These are phyloP conservation scores for Enteromius anoplus DNA, from an alignment of 2,797 vertebrate species.

Conservation along the genomic window DNA sequence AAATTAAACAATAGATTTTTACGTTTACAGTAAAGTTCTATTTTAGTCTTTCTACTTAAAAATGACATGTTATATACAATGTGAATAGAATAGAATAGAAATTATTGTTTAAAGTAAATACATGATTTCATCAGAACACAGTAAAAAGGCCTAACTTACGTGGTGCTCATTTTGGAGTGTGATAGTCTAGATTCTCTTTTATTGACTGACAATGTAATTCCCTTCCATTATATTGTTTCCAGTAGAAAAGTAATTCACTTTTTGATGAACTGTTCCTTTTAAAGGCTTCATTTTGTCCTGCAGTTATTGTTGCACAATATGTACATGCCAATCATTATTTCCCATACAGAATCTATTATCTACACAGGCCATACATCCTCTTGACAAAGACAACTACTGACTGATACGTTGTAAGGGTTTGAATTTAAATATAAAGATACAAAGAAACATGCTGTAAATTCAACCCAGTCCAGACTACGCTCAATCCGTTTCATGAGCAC, in stretches of 20 bases:
- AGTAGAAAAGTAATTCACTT: neutral
- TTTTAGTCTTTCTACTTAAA: neutral
- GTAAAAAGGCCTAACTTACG: neutral
- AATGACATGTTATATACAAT: neutral
- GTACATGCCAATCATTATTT: constrained; percentile 27
- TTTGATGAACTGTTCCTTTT: neutral
- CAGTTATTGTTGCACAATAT: neutral
- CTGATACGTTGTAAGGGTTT: neutral
- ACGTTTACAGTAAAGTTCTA: neutral
- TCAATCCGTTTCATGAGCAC: neutral
- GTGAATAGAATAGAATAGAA: neutral
- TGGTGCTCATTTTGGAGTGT: neutral
- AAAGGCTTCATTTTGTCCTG: neutral
- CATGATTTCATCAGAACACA: neutral
- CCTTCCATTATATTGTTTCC: neutral
- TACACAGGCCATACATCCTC: neutral
- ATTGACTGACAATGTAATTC: constrained; percentile 9
- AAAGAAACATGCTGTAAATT: neutral
- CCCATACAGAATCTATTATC: neutral
- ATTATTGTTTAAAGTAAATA: neutral
- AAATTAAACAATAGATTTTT: neutral
- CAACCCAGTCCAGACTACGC: neutral
- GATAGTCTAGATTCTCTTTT: neutral
- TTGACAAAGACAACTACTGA: neutral
- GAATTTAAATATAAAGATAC: neutral